phyloP scores from a whole-genome alignment of 2,113 vertebrate genomes.

The Otis tarda region DNA sequence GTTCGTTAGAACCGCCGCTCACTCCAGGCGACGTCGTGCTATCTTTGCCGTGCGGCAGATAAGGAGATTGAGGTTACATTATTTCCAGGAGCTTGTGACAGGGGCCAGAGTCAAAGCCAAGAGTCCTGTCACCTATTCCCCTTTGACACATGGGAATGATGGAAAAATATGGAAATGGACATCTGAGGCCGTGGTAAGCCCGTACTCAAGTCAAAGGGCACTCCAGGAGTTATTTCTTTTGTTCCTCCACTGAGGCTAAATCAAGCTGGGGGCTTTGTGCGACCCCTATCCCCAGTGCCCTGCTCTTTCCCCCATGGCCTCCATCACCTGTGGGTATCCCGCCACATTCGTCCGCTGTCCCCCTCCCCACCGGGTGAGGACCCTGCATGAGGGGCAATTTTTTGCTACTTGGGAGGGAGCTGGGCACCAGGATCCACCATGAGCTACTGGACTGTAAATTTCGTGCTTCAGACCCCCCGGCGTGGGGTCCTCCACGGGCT shows the following conservation, averaged over 20 bases:
- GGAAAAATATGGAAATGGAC: not conserved
- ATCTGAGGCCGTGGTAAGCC: not conserved
- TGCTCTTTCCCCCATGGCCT: no score
- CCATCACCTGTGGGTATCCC: no score
- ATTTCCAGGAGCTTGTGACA: not conserved
- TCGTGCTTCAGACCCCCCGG: no score
- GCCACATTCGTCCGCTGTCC: no score
- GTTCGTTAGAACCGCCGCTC: not conserved
- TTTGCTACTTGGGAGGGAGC: no score
- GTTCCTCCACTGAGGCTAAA: not conserved
- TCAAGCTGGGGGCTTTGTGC: not conserved
- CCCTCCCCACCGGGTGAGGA: no score
- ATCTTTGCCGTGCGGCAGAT: not conserved
- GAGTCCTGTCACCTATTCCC: not conserved
- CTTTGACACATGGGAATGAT: not conserved
- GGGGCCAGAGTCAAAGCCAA: not conserved
- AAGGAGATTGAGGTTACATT: not conserved
- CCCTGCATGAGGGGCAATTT: no score
- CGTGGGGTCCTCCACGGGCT: no score
- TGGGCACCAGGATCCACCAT: no score
- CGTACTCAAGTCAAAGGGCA: not conserved
- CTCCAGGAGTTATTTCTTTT: not conserved
- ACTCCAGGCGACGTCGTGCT: fast-evolving
- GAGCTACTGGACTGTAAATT: no score
- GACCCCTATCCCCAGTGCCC: no score